phyloP scores from a whole-genome alignment of 2,113 vertebrate genomes.

The Solea senegalensis region DNA sequence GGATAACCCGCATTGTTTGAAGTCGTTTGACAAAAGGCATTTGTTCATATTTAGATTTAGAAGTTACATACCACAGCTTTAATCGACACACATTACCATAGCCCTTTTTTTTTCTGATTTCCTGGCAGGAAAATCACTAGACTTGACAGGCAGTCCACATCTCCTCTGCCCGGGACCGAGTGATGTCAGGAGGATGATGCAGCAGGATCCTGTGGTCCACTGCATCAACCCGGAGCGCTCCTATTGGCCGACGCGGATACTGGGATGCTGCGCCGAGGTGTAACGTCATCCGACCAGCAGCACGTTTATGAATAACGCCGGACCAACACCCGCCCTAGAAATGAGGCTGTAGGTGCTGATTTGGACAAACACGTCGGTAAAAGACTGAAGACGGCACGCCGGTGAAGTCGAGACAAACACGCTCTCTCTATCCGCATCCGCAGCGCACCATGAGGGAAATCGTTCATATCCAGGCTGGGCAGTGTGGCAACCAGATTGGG shows the following conservation, averaged over 20 bases:
- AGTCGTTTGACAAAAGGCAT: too few species aligned
- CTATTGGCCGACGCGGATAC: slow-evolving; percentile 69
- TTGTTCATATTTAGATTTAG: too few species aligned
- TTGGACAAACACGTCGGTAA: slow-evolving; percentile 41
- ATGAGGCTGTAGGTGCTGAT: slow-evolving; percentile 53
- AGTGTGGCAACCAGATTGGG: slow-evolving; percentile 98
- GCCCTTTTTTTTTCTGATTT: background rate
- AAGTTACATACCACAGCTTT: too few species aligned
- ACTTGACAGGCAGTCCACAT: slow-evolving; percentile 12
- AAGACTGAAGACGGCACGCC: slow-evolving; percentile 46
- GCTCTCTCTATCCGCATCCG: slow-evolving; percentile 42
- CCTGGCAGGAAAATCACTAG: slow-evolving; percentile 4
- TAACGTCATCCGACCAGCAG: slow-evolving; percentile 60
- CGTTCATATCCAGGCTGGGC: slow-evolving; percentile 96
- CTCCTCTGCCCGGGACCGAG: slow-evolving; percentile 27
- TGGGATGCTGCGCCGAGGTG: slow-evolving; percentile 51
- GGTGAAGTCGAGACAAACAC: slow-evolving; percentile 35
- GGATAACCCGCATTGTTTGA: too few species aligned
- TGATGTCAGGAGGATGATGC: slow-evolving; percentile 69
- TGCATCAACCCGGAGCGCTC: slow-evolving; percentile 74
- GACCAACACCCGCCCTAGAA: slow-evolving; percentile 44
- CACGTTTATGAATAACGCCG: slow-evolving; percentile 48
- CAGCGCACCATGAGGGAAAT: slow-evolving; percentile 92
- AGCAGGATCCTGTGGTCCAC: slow-evolving; percentile 66
- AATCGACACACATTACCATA: too few species aligned